Evolutionary conservation across 1,140 invertebrate species (phyloP), one percentile per base, ranked within the genome.

Genomic region (Lutraria rhynchaena): DNA sequence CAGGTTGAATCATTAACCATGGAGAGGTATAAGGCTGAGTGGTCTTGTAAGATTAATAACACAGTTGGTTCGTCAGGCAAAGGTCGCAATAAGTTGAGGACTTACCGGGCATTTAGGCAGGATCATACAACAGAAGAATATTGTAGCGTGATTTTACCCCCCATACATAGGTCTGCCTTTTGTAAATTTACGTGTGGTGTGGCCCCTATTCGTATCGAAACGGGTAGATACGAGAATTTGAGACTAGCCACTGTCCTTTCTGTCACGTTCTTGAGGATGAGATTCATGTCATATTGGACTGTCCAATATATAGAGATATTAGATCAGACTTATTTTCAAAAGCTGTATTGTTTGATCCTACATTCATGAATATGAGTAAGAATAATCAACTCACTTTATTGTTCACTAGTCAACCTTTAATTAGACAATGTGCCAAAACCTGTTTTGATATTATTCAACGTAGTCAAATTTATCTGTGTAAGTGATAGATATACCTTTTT

Each of bases 171-270:
- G 15, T 19, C 63, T 44, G 37, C 63, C 13, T 67, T 67, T 49
- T 27, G 63, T 67, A 67, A 67, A 31, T 67, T 67, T 49, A 35
- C 19, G n/a, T 67, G 35, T 65, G 61, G 41, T 44, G 63, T 67
- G 22, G n/a, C 57, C 9, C 57, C 29, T 31, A 15, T 58, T 31
- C 22, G 63, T 24, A 44, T 67, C 19, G 63, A 67, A 67, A 67
- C 63, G n/a, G 37, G 63, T 15, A 15, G 63, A 17, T 67, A 67
- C 46, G 63, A 67, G 11, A 27, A 27, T 49, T 29, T 67, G 29
- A n/a, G n/a, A n/a, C n/a, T n/a, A n/a, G 44, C 19, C 44, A 11
- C 9, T 46, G 44, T 46, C 44, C 44, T 11, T 46, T 46, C 19
- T 46, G 44, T 46, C 44, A 46, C 19, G 44, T 46, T 9, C 9